phyloP scores from a whole-genome alignment of 1,140 invertebrate species.

The Nasonia vitripennis region DNA sequence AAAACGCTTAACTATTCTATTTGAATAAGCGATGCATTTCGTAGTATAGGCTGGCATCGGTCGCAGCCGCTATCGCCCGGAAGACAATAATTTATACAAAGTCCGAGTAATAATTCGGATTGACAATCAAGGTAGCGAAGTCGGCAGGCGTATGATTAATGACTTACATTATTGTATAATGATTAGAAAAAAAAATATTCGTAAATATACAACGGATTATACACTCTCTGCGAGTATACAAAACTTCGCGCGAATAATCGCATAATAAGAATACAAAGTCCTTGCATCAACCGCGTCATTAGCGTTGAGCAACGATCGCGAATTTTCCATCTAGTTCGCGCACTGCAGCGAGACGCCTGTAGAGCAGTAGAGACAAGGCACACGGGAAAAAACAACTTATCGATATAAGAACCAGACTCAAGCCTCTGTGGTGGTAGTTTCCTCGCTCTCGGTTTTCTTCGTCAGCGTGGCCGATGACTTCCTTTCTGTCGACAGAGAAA shows the following conservation, averaged over 20 bases:
- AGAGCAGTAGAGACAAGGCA: constrained; percentile 42
- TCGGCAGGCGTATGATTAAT: constrained; percentile 1
- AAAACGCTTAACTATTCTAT: too few relatives aligned
- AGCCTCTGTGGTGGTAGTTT: constrained; percentile 58
- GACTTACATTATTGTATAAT: constrained; percentile 7
- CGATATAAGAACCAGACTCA: constrained; percentile 49
- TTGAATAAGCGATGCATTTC: background rate
- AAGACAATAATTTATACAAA: too few relatives aligned
- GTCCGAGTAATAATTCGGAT: too few relatives aligned
- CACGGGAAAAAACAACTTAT: constrained; percentile 52
- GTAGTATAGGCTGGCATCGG: background rate
- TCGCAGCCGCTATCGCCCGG: too few relatives aligned
- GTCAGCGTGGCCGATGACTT: constrained; percentile 32
- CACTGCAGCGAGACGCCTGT: background rate
- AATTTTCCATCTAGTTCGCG: constrained; percentile 21
- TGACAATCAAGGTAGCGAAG: background rate
- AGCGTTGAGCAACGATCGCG: constrained; percentile 22
- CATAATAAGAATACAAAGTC: background rate
- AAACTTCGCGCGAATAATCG: background rate
- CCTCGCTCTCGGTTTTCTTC: constrained; percentile 55
- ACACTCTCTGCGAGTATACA: constrained; percentile 4
- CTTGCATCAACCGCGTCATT: background rate
- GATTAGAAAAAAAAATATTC: background rate
- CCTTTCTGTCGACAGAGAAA: constrained; percentile 33
- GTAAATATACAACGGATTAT: constrained; percentile 33